Evolutionary conservation across 2,113 vertebrate species (phyloP), one percentile per base, ranked within the genome.

Genomic region (Pleuronectes platessa): DNA sequence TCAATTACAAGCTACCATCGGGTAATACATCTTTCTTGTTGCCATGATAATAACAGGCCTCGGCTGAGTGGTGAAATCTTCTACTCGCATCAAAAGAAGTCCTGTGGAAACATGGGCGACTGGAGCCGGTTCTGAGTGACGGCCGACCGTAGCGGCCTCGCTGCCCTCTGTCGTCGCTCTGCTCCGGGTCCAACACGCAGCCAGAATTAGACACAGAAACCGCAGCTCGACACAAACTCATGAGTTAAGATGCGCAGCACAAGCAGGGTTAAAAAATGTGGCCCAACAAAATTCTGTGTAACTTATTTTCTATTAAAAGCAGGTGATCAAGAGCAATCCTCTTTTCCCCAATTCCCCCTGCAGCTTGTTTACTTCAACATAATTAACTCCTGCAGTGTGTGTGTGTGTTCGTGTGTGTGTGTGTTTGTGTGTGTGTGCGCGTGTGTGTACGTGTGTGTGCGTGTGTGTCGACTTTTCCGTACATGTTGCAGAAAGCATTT

Each of bases 31-130:
- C 67, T 59, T 59, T 45, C 24, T 61, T 64, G 75, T 81, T 86
- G 78, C 70, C 72, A 45, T 47, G 42, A 78, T 93, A 87, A 93
- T 89, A 74, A 79, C 71, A 88, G 76, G 65, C 79, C 91, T 93
- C 92, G 90, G 94, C 92, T 3, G 81, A 93, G 93, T 95, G 95
- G 94, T 93, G 86, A 92, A 91, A 93, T 94, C 88, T 87, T 94
- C 91, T 84, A 90, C 89, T 90, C 89, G 81, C 79, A 81, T 92
- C 82, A 91, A 89, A 74, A 31, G 63, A 26, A 24, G 65, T 68
- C 56, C 62, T 68, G 64, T 74, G 70, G 65, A 80, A 78, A 81
- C 58, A 79, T 67, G 53, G 68, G 56, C 81, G 49, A 69, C 79
- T 56, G 12, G 73, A 78, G 84, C 74, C 90, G 84, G 72, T 79